These are phyloP conservation scores for Nyctalus aviator DNA, from an alignment of 2,797 vertebrate genomes.

Conservation along the genomic window DNA sequence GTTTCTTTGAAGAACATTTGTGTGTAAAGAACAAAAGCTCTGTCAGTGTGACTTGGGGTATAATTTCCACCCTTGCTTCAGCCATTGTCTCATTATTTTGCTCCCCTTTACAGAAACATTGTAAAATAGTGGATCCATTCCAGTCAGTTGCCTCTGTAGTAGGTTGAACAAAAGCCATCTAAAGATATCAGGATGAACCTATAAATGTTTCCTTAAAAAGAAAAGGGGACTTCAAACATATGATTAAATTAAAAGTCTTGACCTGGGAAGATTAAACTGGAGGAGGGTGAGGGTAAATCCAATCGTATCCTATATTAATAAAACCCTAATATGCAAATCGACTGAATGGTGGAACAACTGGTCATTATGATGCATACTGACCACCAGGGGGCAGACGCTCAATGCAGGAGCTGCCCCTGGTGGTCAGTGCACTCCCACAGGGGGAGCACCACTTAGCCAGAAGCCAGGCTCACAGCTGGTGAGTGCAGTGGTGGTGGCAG, in stretches of 20 bases:
- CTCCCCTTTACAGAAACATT: background rate
- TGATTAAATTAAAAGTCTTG: background rate
- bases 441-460: too few species aligned
- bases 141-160: background rate
- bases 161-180: background rate
- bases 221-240: background rate
- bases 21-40: background rate
- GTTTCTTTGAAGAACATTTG: background rate
- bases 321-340: too few species aligned
- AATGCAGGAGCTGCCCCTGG: too few species aligned
- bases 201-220: background rate
- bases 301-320: background rate
- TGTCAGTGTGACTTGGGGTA: background rate
- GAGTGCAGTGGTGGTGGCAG: too few species aligned
- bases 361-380: too few species aligned
- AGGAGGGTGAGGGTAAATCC: background rate
- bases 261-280: background rate
- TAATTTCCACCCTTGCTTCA: background rate
- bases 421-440: too few species aligned
- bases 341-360: too few species aligned
- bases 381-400: too few species aligned
- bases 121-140: background rate
- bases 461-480: too few species aligned
- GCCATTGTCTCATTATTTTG: background rate
- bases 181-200: background rate